phyloP scores from a whole-genome alignment of 2,888 invertebrate species.

The Eubasilissa splendida region DNA sequence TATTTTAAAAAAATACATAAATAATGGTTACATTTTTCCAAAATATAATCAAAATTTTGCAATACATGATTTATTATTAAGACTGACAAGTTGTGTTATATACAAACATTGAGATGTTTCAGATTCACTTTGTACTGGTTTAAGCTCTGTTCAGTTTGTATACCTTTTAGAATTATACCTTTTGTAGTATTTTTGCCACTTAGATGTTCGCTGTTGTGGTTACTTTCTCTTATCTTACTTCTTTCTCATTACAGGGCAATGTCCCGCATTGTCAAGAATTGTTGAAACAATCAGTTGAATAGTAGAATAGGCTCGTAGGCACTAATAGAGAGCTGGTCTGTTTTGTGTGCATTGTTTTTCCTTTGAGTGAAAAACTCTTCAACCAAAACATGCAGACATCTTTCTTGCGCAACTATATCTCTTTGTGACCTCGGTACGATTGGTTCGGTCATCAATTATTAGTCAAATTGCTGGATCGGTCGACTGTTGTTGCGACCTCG shows the following conservation, averaged over 20 bases:
- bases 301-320: slow-evolving; percentile 53
- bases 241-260: slow-evolving; percentile 51
- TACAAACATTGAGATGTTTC: too few species aligned
- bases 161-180: neutral
- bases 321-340: slow-evolving; percentile 39
- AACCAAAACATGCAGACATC: slow-evolving; percentile 32
- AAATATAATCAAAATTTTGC: neutral
- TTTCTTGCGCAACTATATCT: slow-evolving; percentile 54
- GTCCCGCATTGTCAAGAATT: slow-evolving; percentile 56
- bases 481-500: slow-evolving; percentile 38
- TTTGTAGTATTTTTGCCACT: slow-evolving; percentile 50
- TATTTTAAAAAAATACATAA: too few species aligned
- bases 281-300: slow-evolving; percentile 57
- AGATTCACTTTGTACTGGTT: neutral
- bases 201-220: slow-evolving; percentile 51
- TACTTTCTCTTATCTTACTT: slow-evolving; percentile 53
- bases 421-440: slow-evolving; percentile 25
- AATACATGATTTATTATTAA: neutral
- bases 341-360: slow-evolving; percentile 38
- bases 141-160: neutral
- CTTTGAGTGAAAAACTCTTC: slow-evolving; percentile 13
- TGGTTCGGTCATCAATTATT: neutral
- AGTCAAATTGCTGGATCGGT: neutral
- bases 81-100: slow-evolving; percentile 3
- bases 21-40: too few species aligned